Evolutionary conservation across 2,797 vertebrate species (phyloP), one percentile per base, ranked within the genome.

Genomic region (Masticophis lateralis): DNA sequence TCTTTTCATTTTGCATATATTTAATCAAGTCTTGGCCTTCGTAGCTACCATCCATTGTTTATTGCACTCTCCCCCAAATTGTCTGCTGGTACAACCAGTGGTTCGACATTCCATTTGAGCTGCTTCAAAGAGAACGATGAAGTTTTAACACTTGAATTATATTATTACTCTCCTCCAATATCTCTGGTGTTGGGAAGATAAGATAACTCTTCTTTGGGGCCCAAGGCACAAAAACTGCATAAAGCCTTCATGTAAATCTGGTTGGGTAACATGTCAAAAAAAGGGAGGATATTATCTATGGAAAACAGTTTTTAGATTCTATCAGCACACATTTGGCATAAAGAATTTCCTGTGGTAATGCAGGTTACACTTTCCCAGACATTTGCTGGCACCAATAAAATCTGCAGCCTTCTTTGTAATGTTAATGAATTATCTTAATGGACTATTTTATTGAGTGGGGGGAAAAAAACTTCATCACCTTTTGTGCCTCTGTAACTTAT

Each of bases 361-460:
- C 87, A 92, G 95, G 94, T 95, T 96, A 95, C 56, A 95, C 47
- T 95, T 97, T 96, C 96, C 95, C 95, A 95, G 94, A 93, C 90
- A 89, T 96, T 92, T 93, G 93, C 93, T 66, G 91, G 96, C 95
- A 96, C 96, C 96, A 51, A 96, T 95, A 93, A 87, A 95, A 95
- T 94, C 97, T 94, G 51, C 94, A 96, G 92, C 86, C 88, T 90
- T 95, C 95, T 97, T 96, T 96, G 96, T 97, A 96, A 96, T 96
- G 97, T 94, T 96, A 97, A 97, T 97, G 97, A 97, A 97, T 97
- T 97, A 97, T 97, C 97, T 97, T 98, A 97, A 98, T 95, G 95
- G 97, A 96, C 94, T 96, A 94, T 95, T 97, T 95, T 96, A 96
- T 43, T 47, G 20, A 12, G 20, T 2, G 20, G 37, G 95, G 8